phyloP scores from a whole-genome alignment of 92 coral and sea anemone genomes.

The Pocillopora grandis region DNA sequence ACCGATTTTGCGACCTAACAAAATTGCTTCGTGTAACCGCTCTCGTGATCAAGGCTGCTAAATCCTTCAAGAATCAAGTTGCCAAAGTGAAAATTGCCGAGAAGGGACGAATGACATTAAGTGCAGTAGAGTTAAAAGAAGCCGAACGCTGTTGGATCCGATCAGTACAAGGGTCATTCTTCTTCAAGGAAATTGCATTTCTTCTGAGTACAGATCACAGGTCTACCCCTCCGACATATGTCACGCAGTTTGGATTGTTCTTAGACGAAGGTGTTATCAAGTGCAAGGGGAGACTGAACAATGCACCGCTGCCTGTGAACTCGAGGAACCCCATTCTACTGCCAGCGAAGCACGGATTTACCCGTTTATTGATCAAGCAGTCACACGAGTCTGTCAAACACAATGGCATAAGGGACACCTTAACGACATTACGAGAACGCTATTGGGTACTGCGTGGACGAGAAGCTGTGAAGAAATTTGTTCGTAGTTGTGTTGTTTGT shows the following conservation, averaged over 20 bases:
- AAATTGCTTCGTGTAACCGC: conserved; percentile 59
- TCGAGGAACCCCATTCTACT: too few species aligned
- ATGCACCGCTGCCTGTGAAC: too few species aligned
- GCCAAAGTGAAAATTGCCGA: not conserved
- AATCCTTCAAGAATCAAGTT: conserved; percentile 9
- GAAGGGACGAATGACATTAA: conserved; percentile 22
- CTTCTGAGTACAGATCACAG: conserved; percentile 30
- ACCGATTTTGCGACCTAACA: conserved; percentile 30
- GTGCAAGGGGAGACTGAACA: too few species aligned
- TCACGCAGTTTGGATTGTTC: too few species aligned
- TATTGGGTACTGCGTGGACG: too few species aligned
- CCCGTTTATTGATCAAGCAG: conserved; percentile 22
- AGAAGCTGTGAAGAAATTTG: too few species aligned
- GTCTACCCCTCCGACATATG: conserved; percentile 18
- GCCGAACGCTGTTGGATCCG: conserved; percentile 68
- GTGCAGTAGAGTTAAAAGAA: conserved; percentile 42
- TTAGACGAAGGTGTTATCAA: too few species aligned
- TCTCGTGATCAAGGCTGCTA: conserved; percentile 44
- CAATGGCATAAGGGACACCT: conserved; percentile 35
- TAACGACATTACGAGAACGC: conserved; percentile 29
- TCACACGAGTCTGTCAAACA: conserved; percentile 24
- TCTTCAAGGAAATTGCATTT: conserved; percentile 48
- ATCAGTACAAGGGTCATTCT: conserved; percentile 55
- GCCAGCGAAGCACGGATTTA: conserved; percentile 31
- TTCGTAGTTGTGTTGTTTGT: conserved; percentile 11